These are phyloP conservation scores for Arctia plantaginis DNA, from an alignment of 2,888 invertebrate genomes.

Conservation along the genomic window DNA sequence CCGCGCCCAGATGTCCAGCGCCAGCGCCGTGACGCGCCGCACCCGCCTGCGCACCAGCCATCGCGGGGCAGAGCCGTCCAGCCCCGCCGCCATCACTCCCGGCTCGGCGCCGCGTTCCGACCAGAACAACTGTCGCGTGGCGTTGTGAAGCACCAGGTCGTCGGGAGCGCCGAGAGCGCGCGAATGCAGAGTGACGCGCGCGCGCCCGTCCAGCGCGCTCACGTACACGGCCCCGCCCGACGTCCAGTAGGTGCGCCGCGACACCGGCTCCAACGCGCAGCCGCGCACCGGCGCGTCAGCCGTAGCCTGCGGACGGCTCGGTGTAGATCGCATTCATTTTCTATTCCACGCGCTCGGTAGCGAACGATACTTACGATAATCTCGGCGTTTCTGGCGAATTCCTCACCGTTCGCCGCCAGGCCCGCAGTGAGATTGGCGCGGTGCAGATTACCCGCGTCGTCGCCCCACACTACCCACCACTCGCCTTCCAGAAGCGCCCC, in stretches of 20 bases:
- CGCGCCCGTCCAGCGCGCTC: slow-evolving; percentile 86
- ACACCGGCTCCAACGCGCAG: slow-evolving; percentile 90
- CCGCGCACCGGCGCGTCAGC: slow-evolving; percentile 90
- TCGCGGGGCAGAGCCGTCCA: slow-evolving; percentile 87
- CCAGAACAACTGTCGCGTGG: slow-evolving; percentile 91
- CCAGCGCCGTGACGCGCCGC: slow-evolving; percentile 91
- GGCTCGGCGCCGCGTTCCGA: slow-evolving; percentile 88
- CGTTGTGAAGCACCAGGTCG: slow-evolving; percentile 90
- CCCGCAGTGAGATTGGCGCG: slow-evolving; percentile 45
- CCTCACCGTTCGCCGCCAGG: slow-evolving; percentile 27
- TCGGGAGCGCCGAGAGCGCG: slow-evolving; percentile 87
- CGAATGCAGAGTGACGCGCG: slow-evolving; percentile 83
- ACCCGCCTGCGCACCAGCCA: slow-evolving; percentile 87
- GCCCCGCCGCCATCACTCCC: slow-evolving; percentile 88
- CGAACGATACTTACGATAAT: slow-evolving; percentile 8
- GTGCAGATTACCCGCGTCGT: slow-evolving; percentile 63
- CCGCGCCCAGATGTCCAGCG: slow-evolving; percentile 90
- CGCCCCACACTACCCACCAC: slow-evolving; percentile 77
- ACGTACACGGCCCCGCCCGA: slow-evolving; percentile 64
- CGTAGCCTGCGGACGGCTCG: background rate
- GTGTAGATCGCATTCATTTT: background rate
- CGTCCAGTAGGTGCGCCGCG: slow-evolving; percentile 90
- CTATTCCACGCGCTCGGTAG: background rate
- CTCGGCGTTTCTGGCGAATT: slow-evolving; percentile 22
- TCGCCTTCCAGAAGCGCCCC: slow-evolving; percentile 60